Base-by-base conservation (phyloP, 2,888 invertebrate genomes). In the Agrilus mali region DNA sequence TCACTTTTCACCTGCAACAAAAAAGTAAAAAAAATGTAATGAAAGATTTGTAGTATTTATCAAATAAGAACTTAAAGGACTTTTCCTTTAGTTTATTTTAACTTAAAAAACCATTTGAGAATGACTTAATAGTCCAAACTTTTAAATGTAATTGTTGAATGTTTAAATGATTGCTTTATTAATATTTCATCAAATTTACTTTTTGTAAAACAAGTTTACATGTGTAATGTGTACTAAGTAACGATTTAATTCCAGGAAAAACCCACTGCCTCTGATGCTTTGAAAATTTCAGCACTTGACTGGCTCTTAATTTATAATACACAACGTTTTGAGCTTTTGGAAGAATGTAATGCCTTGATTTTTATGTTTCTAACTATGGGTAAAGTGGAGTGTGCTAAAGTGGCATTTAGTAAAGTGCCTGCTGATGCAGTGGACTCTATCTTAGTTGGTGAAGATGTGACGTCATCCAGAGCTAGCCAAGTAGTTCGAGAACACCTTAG, bases 311-410 rank as follows among this genome's bases (percentile, higher is more conserved):
- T 89, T 55, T 80, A 89, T 57, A 74, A 78, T 12, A 72, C 78
- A 38, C 92, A 93, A 64, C 67, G 82, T 35, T 75, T 79, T 33
- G 93, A 93, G 66, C 82, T 87, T 8, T 61, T 95, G 16, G 80
- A 81, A 73, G 82, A 94, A 60, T 80, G 86, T n/a, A 94, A 94
- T 71, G 81, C 87, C 13, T 75, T 95, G 61, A 83, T 93, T 57
- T 78, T 92, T 47, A 78, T 77, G 44, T 94, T 93, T 63, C 71
- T 95, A 47, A 84, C 82, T 2, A 74, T 83, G 54, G 78, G 80
- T 22, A 94, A 92, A 64, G 69, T 86, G 40, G 84, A 86, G 59
- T 89, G 89, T 45, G 88, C 92, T 16, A 75, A 84, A 38, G 71
- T 78, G 47, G 82, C 86, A 41, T 80, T 87, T 53, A 71, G 74